phyloP scores from a whole-genome alignment of 2,888 invertebrate genomes.

The Agonopterix heracliana region DNA sequence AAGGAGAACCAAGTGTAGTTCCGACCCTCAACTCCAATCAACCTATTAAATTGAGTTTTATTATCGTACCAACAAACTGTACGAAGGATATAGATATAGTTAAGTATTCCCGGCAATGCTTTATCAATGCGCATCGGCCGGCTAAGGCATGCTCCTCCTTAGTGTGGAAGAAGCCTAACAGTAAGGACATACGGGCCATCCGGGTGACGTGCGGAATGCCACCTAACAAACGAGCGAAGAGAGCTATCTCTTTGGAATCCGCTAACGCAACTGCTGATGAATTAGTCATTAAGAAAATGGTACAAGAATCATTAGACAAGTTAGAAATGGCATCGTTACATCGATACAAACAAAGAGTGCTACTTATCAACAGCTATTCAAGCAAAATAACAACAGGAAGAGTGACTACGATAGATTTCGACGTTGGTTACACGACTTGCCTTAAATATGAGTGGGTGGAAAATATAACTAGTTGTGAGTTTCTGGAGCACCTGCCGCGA shows the following conservation, averaged over 20 bases:
- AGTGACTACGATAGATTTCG: conserved; percentile 57
- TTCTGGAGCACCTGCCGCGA: conserved; percentile 51
- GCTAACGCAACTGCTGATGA: conserved; percentile 36
- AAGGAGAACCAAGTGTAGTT: conserved; percentile 44
- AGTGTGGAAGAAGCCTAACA: conserved; percentile 39
- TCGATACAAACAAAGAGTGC: conserved; percentile 51
- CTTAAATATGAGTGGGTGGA: conserved; percentile 59
- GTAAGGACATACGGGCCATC: conserved; percentile 32
- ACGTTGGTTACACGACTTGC: conserved; percentile 60
- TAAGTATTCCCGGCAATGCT: conserved; percentile 31
- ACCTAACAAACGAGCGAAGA: conserved; percentile 22
- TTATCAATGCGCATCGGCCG: conserved; percentile 26
- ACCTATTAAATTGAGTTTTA: conserved; percentile 42
- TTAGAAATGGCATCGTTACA: conserved; percentile 52
- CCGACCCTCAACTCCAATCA: conserved; percentile 40
- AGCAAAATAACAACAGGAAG: conserved; percentile 48
- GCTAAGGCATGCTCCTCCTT: conserved; percentile 37
- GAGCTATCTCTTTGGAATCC: conserved; percentile 28
- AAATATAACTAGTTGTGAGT: conserved; percentile 46
- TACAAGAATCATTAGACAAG: conserved; percentile 46
- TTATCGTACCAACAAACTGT: conserved; percentile 46
- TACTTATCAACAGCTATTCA: conserved; percentile 48
- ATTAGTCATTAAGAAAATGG: conserved; percentile 37
- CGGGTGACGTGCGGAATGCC: conserved; percentile 26
- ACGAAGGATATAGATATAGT: conserved; percentile 33